Conservation (phyloP, 2,888 invertebrate genomes). For the Dione juno region DNA sequence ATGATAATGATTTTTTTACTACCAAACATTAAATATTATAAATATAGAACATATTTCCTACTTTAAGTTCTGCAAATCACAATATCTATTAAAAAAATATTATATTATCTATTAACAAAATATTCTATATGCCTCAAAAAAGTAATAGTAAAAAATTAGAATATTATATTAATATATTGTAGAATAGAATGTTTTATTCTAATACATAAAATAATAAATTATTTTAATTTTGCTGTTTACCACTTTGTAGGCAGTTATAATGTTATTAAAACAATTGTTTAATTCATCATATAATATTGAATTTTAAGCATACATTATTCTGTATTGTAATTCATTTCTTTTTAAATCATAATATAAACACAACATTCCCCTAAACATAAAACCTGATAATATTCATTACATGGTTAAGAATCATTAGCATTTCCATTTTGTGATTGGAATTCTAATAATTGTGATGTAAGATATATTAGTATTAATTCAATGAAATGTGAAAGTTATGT, state of each 20-base stretch:
- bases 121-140: too few species aligned
- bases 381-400: slow-evolving; percentile 3
- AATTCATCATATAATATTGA: too few species aligned
- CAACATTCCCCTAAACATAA: not conserved
- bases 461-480: slow-evolving; percentile 25
- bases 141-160: too few species aligned
- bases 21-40: not conserved
- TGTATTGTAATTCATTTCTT: not conserved
- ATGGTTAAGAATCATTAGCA: slow-evolving; percentile 20
- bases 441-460: slow-evolving; percentile 23
- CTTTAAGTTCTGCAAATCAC: not conserved
- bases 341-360: not conserved
- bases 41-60: not conserved
- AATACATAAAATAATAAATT: too few species aligned
- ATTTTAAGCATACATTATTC: not conserved
- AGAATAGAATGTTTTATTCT: too few species aligned
- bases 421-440: slow-evolving; percentile 26
- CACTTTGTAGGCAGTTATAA: too few species aligned
- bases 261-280: too few species aligned
- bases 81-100: too few species aligned
- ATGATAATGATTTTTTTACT: not conserved
- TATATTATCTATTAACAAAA: too few species aligned
- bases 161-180: too few species aligned
- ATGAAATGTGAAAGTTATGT: slow-evolving; percentile 25
- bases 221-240: too few species aligned